Evolutionary conservation across 2,888 invertebrate genomes (phyloP).

Genomic region (Acrocyrtus sp.): DNA sequence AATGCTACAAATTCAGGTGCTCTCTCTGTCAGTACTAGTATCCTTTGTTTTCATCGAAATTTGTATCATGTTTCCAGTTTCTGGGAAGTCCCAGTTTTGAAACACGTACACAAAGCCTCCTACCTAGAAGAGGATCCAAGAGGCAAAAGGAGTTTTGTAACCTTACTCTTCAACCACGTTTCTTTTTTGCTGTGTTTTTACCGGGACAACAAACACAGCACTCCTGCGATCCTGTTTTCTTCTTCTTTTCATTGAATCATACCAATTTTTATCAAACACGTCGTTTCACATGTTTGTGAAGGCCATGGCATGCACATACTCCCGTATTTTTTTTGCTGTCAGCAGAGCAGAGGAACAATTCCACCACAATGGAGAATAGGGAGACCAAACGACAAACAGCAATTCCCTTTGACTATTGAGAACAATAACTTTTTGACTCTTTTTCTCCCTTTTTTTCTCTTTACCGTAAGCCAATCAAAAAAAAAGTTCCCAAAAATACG

Average conservation of each 20-base stretch:
- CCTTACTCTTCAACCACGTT: not conserved
- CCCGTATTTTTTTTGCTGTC: slow-evolving; percentile 12
- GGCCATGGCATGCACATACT: slow-evolving; percentile 13
- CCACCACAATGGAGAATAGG: slow-evolving; percentile 5
- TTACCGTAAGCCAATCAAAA: not conserved
- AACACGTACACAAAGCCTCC: not conserved
- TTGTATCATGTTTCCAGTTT: not conserved
- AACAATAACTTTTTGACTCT: slow-evolving; percentile 43
- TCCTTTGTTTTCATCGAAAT: not conserved
- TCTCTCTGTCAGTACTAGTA: not conserved
- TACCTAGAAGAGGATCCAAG: not conserved
- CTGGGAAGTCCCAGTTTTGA: not conserved
- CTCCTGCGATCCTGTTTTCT: too few species aligned
- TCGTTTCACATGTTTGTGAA: not conserved
- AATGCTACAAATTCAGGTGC: not conserved
- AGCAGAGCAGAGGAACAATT: slow-evolving; percentile 1
- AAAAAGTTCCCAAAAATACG: slow-evolving; percentile 22
- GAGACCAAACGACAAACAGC: slow-evolving; percentile 24
- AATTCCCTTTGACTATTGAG: slow-evolving; percentile 42
- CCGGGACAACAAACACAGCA: not conserved
- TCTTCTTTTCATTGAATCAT: not conserved
- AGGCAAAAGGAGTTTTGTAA: not conserved
- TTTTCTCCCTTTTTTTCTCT: not conserved
- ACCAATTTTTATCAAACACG: slow-evolving; percentile 9
- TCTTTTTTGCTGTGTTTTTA: not conserved